Evolutionary conservation across 1,140 invertebrate species (phyloP), one percentile per base, ranked within the genome.

Genomic region (Aplysia californica): DNA sequence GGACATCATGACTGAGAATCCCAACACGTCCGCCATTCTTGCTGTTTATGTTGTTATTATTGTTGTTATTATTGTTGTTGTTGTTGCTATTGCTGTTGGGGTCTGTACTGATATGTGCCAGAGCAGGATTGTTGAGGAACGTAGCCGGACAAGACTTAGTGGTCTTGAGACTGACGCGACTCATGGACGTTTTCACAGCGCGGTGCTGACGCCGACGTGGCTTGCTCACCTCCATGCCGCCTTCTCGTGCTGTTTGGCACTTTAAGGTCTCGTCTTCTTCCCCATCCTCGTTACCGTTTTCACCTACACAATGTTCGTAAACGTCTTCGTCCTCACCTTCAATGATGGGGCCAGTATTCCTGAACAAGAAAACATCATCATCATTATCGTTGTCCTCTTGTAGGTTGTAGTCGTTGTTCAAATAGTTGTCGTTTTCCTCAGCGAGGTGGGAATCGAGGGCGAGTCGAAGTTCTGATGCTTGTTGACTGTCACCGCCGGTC

Each of bases 121-220:
- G 61, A 41, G n/a, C 44, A 0, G 18, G 39, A 56, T 18, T 69
- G 41, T 50, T 74, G 59, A 33, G 44, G 59, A 80, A 76, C 4
- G 44, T 35, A n/a, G 75, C 77, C 1, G 81, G 81, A 38, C 77
- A 80, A n/a, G 79, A 82, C 29, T 79, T 73, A 20, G 64, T 70
- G 38, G 81, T 80, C 26, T 77, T 79, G 35, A 79, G 77, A 21
- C 79, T 80, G 41, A 56, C 36, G 18, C 59, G 71, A 68, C 64
- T 64, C 35, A 64, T 61, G n/a, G 4, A 39, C 15, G n/a, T 41
- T 50, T 33, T 6, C 35, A 58, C 36, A n/a, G n/a, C 10, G 64
- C 36, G 29, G 35, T 39, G 31, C 35, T 21, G 20, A 39, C 33
- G 59, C 23, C 20, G 21, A 36, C 65, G 20, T 26, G 31, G 58